phyloP scores from a whole-genome alignment of 2,888 invertebrate genomes.

The Chironomus riparius region DNA sequence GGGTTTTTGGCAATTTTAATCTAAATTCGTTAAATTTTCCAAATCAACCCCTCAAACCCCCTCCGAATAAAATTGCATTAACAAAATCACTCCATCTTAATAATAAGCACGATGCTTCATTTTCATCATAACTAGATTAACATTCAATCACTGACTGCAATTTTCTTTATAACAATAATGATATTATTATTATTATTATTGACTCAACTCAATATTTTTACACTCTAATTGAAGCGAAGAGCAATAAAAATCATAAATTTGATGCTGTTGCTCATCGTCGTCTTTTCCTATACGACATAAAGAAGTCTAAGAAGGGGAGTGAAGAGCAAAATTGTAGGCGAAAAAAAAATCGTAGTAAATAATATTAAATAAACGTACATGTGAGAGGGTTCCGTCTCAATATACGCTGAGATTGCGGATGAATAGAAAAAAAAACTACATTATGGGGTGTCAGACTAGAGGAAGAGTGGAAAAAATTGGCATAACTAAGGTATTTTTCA shows the following conservation, averaged over 20 bases:
- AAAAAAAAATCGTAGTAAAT: background rate
- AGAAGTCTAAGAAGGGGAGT: background rate
- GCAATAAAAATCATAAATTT: conserved; percentile 13
- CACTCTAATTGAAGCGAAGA: conserved; percentile 12
- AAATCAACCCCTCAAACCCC: no score
- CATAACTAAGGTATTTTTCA: background rate
- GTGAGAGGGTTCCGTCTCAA: background rate
- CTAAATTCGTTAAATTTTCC: no score
- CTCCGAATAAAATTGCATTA: background rate
- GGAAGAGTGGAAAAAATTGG: background rate
- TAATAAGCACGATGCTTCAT: background rate
- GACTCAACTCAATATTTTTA: background rate
- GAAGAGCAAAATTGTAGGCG: background rate
- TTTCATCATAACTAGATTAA: conserved; percentile 13
- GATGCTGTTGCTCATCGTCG: background rate
- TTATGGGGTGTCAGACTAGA: background rate
- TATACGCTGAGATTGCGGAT: background rate
- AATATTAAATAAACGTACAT: background rate
- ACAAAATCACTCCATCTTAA: background rate
- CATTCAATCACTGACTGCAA: conserved; percentile 9
- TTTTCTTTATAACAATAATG: background rate
- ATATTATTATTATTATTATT: background rate
- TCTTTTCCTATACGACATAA: background rate
- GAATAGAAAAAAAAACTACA: background rate
- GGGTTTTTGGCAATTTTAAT: no score